Evolutionary conservation across 2,888 invertebrate species (phyloP).

Genomic region (Hemaris fuciformis): DNA sequence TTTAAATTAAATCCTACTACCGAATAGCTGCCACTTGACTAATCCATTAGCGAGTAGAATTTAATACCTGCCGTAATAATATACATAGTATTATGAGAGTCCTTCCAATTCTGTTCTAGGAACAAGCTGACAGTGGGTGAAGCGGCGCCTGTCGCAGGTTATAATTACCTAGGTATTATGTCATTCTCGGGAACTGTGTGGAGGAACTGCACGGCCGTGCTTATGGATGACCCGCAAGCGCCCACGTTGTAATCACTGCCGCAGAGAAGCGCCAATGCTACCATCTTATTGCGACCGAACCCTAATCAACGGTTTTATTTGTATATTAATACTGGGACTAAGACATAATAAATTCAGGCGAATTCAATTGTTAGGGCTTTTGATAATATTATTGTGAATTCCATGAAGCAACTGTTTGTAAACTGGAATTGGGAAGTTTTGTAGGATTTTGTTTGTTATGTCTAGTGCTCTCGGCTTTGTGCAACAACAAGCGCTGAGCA

Average conservation of each 20-base stretch:
- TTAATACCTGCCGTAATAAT: neutral
- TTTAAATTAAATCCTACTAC: neutral
- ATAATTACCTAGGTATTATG: slow-evolving; percentile 82
- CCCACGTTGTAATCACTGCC: slow-evolving; percentile 93
- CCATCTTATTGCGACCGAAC: slow-evolving; percentile 90
- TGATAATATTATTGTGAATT: no score
- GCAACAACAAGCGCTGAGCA: no score
- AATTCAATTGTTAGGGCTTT: no score
- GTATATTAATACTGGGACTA: no score
- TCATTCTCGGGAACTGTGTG: slow-evolving; percentile 83
- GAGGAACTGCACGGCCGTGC: slow-evolving; percentile 86
- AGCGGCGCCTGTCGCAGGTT: neutral
- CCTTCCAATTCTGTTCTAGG: neutral
- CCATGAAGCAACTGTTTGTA: no score
- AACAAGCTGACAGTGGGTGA: neutral
- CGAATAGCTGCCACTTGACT: neutral
- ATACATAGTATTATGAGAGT: neutral
- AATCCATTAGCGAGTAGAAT: neutral
- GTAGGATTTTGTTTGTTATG: no score
- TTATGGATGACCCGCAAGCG: slow-evolving; percentile 87
- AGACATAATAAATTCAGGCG: no score
- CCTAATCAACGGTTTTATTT: slow-evolving; percentile 54
- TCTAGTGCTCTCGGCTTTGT: no score
- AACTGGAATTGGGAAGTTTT: no score
- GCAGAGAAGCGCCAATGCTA: slow-evolving; percentile 91